Conservation (phyloP, 2,113 vertebrate species). For the Xenus cinereus region DNA sequence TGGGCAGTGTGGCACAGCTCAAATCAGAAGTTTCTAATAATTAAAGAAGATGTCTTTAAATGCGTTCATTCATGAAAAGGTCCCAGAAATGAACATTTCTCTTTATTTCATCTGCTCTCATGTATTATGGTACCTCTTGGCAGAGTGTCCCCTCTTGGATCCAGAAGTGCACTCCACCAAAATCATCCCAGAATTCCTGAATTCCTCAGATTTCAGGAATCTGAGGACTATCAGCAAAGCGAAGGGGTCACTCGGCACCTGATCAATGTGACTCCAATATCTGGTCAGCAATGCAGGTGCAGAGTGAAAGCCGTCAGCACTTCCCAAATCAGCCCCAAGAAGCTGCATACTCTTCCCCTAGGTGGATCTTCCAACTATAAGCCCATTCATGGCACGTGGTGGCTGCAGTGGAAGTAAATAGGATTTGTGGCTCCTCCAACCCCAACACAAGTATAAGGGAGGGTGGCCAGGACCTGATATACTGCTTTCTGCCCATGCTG, state of each 20-base stretch:
- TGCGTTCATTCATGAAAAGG: background rate
- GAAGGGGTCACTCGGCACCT: background rate
- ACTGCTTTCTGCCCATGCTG: rapidly evolving
- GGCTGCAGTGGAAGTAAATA: background rate
- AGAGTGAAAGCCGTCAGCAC: slow-evolving; percentile 12
- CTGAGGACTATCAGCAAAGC: background rate
- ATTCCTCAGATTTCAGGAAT: background rate
- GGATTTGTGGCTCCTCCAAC: background rate
- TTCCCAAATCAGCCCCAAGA: background rate
- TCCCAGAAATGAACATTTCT: background rate
- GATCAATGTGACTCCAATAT: background rate
- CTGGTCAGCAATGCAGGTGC: background rate
- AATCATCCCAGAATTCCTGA: background rate
- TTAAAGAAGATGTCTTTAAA: background rate
- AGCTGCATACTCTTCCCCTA: background rate
- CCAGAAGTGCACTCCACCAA: background rate
- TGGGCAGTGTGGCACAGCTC: rapidly evolving
- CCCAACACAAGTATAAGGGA: background rate
- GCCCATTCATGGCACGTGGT: background rate
- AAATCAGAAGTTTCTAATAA: background rate
- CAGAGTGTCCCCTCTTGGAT: background rate
- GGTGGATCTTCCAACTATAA: background rate
- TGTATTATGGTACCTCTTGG: background rate
- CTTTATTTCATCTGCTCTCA: background rate
- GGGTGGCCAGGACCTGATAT: background rate